Conservation (phyloP, 2,113 vertebrate genomes). For the Saimiri boliviensis region DNA sequence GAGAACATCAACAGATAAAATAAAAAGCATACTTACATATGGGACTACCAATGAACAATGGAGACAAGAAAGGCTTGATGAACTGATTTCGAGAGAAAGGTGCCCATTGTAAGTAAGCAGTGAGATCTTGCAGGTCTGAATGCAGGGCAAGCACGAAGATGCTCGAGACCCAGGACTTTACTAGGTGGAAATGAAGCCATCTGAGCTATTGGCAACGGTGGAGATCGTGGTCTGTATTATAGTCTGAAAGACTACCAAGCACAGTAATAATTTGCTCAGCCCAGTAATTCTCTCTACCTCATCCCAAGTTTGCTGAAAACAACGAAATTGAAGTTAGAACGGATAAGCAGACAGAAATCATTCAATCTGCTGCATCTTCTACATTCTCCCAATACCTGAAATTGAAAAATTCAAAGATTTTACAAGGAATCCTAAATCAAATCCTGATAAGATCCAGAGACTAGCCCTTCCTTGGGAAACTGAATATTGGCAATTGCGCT, state of each 20-base stretch:
- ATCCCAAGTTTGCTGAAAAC: background rate
- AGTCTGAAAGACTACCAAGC: background rate
- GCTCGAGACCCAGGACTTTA: background rate
- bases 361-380: background rate
- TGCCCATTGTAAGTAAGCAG: background rate
- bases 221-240: background rate
- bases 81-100: background rate
- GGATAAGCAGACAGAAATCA: background rate
- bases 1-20: background rate
- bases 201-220: background rate
- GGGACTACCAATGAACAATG: background rate
- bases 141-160: background rate
- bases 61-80: background rate
- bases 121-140: background rate
- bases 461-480: background rate
- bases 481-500: background rate
- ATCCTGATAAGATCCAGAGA: background rate
- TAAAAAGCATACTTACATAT: background rate
- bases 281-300: background rate
- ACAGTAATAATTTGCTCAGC: background rate
- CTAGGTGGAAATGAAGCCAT: background rate
- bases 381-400: background rate
- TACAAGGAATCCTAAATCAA: background rate
- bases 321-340: background rate
- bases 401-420: background rate